Base-by-base conservation (phyloP, 1,140 invertebrate species). In the Patella vulgata region DNA sequence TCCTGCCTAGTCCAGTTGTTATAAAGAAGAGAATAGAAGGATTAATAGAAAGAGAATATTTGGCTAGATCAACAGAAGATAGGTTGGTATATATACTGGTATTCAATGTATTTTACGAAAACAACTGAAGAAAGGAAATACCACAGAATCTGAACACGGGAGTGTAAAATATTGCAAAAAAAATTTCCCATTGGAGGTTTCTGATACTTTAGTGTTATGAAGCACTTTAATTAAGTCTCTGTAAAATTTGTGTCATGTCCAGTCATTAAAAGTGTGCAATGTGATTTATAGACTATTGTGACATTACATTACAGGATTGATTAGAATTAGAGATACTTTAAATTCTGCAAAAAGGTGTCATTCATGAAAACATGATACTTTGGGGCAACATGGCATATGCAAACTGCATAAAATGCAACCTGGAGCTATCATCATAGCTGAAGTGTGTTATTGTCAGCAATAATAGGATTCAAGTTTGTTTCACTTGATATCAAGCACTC, bases 11-110 rank as follows among this genome's bases (percentile, higher is more conserved):
- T 76, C 97, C 97, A 40, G 92, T 96, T 72, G 92, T 98, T 66
- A 99, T 99, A 81, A 99, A 99, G 87, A 99, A 99, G 83, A 90
- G 97, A 80, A 99, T 99, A 81, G 97, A 99, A 88, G 95, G 95
- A 52, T 90, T 99, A 71, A 99, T 99, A 83, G 97, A 99, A 87
- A 88, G 97, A 71, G 97, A 99, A 88, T 99, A 99, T 88, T 88
- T 99, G 80, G 93, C 95, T 60, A 90, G 97, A 85, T 97, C 95
- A 74, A 90, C 93, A 60, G 95, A 98, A 86, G 96, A 99, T 88
- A 90, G 91, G 90, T 91, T 81, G 73, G 78, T 36, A 51, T 19
- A 21, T 23, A 47, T 14, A n/a, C 30, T 39, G 0, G 17, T 42
- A 25, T 2, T 27, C 21, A 11, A 51, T 25, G 8, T 9, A 17